Base-by-base conservation (phyloP, 2,797 vertebrate genomes). In the Sebastes minor region DNA sequence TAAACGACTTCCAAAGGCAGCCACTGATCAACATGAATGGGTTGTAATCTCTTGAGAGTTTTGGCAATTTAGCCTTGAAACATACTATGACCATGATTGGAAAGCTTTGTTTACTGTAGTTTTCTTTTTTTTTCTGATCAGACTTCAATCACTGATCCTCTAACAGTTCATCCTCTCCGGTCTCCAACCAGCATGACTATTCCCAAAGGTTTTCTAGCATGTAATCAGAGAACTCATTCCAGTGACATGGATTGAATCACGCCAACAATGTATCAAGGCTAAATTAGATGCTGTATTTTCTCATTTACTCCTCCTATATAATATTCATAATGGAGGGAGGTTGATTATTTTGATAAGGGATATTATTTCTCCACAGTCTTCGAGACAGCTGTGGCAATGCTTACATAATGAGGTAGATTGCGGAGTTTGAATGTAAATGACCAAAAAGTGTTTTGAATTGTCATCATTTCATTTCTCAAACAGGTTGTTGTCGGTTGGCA, bases 21-120 rank as follows among this genome's bases (percentile, higher is more conserved):
- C 20, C 76, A 70, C 64, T 84, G 77, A 90, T 90, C 86, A 81
- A 81, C 77, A 81, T 84, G 72, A 88, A 84, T 82, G 46, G 68
- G 23, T 35, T 52, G 18, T 80, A 85, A 76, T 89, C 87, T 80
- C 84, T 9, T 18, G 78, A 78, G 76, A 70, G 67, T 85, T 82
- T 85, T 23, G 25, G 3, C 69, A 81, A 77, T 87, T 91, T 76
- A 81, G 65, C 53, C 71, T 79, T 81, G 72, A 86, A 91, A 83
- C 71, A 76, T 70, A 72, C 28, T 35, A 66, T 32, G 38, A 74
- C 64, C 28, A 55, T 60, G 65, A 38, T n/a, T 16, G 14, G 27
- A 68, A 25, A 30, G 60, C 55, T 55, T 74, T 82, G 73, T 86
- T 80, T 84, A 56, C 65, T 61, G 30, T 63, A 25, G 30, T 25